These are phyloP conservation scores for Gnathonemus longibarbis DNA, from an alignment of 2,113 vertebrate species.

Conservation along the genomic window DNA sequence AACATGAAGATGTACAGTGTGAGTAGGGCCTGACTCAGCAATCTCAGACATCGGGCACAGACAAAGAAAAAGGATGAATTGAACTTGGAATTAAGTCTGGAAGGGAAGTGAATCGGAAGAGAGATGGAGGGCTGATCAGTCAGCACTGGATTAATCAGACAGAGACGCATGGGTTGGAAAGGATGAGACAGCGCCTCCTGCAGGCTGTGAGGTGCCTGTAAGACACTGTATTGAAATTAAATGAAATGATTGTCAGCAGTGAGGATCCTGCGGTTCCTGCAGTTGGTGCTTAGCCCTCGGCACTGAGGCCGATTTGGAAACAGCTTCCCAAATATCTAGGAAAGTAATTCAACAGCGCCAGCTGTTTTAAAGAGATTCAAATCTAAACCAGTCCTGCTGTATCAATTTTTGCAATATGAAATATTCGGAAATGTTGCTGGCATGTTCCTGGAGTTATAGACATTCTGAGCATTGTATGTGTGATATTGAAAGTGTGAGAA, in stretches of 20 bases:
- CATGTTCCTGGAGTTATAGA: background rate
- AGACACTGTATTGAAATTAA: background rate
- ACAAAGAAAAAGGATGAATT: background rate
- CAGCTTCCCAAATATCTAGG: background rate
- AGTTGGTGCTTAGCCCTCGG: background rate
- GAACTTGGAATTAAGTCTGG: background rate
- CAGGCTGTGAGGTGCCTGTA: background rate
- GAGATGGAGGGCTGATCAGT: background rate
- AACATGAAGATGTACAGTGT: background rate
- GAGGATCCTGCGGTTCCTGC: background rate
- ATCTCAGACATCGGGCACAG: background rate
- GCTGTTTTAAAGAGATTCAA: background rate
- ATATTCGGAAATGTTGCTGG: background rate
- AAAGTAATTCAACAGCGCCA: background rate
- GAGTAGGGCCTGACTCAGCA: background rate
- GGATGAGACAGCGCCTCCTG: background rate
- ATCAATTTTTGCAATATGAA: background rate
- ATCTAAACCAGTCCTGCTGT: background rate
- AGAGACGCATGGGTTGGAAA: background rate
- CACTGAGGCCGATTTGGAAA: background rate
- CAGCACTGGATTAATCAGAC: background rate
- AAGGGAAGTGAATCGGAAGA: background rate
- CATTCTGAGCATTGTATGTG: background rate
- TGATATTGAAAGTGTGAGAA: background rate
- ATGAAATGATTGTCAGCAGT: background rate